Percentiles rank a stretch among this genome's conserved stretches.
Evolutionary conservation across 2,113 vertebrate genomes (phyloP).

Genomic region (Leucopsar rothschildi): DNA sequence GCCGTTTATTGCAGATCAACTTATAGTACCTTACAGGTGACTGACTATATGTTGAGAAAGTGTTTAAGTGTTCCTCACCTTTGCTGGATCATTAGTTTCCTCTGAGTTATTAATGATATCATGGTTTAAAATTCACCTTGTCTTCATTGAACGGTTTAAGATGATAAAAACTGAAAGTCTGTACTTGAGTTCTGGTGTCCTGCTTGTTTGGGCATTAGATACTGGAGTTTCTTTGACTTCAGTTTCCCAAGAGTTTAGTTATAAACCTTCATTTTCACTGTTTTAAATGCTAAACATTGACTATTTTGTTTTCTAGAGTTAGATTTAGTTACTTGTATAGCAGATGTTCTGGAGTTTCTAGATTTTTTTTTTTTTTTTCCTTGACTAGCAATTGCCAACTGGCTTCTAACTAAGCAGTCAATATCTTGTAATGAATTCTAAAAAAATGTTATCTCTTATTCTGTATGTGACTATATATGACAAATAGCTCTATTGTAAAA

Average conservation of each 20-base stretch:
- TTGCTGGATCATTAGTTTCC: not conserved
- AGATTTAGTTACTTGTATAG: not conserved
- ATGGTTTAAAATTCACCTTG: not conserved
- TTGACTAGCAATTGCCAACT: not conserved
- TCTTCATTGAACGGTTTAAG: not conserved
- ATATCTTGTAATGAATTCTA: not conserved
- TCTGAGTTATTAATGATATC: not conserved
- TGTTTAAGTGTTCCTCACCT: not conserved
- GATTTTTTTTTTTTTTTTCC: not conserved
- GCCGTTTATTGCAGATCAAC: not conserved
- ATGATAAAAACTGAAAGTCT: not conserved
- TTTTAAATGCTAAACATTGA: not conserved
- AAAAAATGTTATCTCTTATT: accelerated
- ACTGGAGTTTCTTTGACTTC: not conserved
- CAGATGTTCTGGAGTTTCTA: not conserved
- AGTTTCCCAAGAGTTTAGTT: not conserved
- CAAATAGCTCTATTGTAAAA: not conserved
- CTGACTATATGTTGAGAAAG: not conserved
- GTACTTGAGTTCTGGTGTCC: not conserved
- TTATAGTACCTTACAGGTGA: not conserved
- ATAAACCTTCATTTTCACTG: not conserved
- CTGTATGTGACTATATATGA: not conserved
- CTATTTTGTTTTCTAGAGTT: not conserved
- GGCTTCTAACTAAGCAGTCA: not conserved
- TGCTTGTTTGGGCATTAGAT: not conserved